These are phyloP conservation scores for Microcebus griseorufus DNA, from an alignment of 2,113 vertebrate species.

Conservation along the genomic window DNA sequence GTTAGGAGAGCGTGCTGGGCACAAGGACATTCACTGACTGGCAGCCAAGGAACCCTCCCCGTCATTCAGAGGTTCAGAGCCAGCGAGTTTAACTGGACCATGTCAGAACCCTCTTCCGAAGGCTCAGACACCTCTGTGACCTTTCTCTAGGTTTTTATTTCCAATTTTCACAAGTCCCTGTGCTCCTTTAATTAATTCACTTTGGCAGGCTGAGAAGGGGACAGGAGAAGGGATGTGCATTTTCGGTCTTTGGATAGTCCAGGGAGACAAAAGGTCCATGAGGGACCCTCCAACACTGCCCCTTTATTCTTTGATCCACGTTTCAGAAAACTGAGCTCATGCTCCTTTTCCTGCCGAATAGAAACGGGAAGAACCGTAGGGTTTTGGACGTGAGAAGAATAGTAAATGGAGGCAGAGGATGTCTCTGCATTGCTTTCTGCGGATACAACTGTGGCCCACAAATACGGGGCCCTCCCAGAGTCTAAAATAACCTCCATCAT, in stretches of 20 bases:
- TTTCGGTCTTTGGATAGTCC: neutral
- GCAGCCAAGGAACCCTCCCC: neutral
- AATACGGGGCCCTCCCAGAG: neutral
- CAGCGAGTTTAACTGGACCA: neutral
- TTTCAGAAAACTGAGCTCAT: neutral
- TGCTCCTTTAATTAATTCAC: neutral
- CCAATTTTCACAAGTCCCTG: neutral
- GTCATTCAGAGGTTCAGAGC: neutral
- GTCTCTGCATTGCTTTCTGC: neutral
- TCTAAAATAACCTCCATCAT: neutral
- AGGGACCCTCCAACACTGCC: neutral
- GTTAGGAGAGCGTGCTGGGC: neutral
- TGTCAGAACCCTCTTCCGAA: neutral
- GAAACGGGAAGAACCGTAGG: neutral
- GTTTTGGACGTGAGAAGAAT: neutral
- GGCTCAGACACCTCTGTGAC: neutral
- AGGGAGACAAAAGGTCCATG: neutral
- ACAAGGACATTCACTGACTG: too few relatives aligned
- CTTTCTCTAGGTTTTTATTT: constrained; percentile 29
- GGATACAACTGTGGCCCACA: neutral
- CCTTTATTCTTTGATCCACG: neutral
- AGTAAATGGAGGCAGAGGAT: neutral
- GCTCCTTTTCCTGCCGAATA: constrained; percentile 2
- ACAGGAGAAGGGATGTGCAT: neutral
- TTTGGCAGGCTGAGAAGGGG: neutral